phyloP scores from a whole-genome alignment of 1,140 invertebrate genomes.

The Thrips palmi region DNA sequence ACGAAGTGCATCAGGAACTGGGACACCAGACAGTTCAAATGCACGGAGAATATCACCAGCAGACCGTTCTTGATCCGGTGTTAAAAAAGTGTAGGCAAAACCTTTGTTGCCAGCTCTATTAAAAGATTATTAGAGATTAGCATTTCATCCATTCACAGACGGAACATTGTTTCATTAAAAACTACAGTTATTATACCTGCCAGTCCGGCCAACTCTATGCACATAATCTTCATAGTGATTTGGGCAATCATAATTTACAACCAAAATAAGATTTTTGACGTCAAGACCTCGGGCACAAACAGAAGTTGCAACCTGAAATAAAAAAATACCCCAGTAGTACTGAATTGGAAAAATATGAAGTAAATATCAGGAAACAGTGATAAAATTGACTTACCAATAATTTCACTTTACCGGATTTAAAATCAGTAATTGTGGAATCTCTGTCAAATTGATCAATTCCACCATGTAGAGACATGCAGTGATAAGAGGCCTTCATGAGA shows the following conservation, averaged over 20 bases:
- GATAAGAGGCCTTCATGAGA: slow-evolving; percentile 90
- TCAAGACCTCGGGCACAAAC: slow-evolving; percentile 94
- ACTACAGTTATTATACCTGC: slow-evolving; percentile 22
- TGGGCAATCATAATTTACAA: slow-evolving; percentile 98
- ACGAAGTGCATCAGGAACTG: slow-evolving; percentile 55
- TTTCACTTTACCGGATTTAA: slow-evolving; percentile 83
- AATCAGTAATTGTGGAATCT: slow-evolving; percentile 94
- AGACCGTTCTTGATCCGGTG: slow-evolving; percentile 81
- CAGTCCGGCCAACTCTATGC: slow-evolving; percentile 85
- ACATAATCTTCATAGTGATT: slow-evolving; percentile 99
- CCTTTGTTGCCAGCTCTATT: slow-evolving; percentile 95
- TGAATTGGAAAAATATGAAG: not conserved
- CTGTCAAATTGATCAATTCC: slow-evolving; percentile 99
- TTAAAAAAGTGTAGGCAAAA: slow-evolving; percentile 91
- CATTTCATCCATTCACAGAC: slow-evolving; percentile 2
- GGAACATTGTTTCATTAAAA: not conserved
- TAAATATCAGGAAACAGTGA: not conserved
- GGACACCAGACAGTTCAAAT: slow-evolving; percentile 60
- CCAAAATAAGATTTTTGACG: slow-evolving; percentile 93
- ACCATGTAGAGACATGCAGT: slow-evolving; percentile 92
- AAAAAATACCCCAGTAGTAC: slow-evolving; percentile 5
- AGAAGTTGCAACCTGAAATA: slow-evolving; percentile 64
- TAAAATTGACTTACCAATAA: slow-evolving; percentile 28
- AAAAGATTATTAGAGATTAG: slow-evolving; percentile 11
- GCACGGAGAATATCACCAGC: slow-evolving; percentile 86